phyloP scores from a whole-genome alignment of 2,113 vertebrate genomes.

The Mastomys natalensis region DNA sequence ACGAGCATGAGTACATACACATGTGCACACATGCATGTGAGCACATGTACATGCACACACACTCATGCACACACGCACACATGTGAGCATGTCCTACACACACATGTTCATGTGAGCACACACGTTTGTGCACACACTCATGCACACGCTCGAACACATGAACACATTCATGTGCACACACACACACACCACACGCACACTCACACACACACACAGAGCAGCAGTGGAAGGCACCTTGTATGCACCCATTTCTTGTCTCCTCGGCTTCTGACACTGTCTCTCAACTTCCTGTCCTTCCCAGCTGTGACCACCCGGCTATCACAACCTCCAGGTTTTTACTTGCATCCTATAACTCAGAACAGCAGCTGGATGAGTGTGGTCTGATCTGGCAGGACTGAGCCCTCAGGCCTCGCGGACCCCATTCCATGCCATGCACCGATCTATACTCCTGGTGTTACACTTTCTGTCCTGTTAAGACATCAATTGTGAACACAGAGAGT shows the following conservation, averaged over 20 bases:
- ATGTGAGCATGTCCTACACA: no score
- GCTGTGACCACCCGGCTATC: background rate
- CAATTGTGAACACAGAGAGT: background rate
- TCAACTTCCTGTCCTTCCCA: background rate
- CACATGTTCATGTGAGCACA: background rate
- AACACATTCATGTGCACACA: background rate
- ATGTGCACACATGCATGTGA: no score
- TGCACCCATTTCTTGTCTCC: rapidly evolving
- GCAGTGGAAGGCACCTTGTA: background rate
- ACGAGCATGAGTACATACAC: no score
- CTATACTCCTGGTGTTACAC: background rate
- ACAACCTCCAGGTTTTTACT: no score
- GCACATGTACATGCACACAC: background rate
- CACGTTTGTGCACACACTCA: background rate
- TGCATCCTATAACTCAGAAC: background rate
- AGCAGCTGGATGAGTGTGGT: no score
- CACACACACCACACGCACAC: background rate
- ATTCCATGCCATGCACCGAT: background rate
- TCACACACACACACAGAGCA: background rate
- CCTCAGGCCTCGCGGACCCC: background rate
- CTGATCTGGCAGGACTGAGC: background rate
- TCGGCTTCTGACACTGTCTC: background rate
- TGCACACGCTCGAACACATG: no score
- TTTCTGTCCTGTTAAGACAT: background rate
- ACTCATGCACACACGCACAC: background rate